Evolutionary conservation across 2,797 vertebrate species (phyloP).

Genomic region (Acanthornis magna): DNA sequence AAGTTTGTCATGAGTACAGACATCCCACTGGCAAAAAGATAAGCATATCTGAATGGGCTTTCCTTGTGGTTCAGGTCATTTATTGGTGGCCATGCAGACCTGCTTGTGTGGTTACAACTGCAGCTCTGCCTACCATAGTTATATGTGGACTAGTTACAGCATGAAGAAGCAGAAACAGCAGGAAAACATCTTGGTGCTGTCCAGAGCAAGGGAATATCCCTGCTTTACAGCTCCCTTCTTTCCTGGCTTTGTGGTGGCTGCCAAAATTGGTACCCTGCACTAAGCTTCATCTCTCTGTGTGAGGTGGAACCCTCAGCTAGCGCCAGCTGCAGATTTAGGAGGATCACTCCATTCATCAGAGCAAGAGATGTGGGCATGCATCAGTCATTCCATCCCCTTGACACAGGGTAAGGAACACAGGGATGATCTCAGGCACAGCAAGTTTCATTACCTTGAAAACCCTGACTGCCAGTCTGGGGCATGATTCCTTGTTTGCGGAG

Average conservation of each 20-base stretch:
- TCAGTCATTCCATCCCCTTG: background rate
- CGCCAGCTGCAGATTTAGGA: too few relatives aligned
- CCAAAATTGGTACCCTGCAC: too few relatives aligned
- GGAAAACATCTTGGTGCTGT: background rate
- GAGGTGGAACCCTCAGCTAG: too few relatives aligned
- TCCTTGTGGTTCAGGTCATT: background rate
- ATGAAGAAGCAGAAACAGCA: background rate
- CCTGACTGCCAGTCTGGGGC: background rate
- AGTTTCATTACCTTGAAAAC: background rate
- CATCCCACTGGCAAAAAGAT: background rate
- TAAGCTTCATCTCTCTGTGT: background rate
- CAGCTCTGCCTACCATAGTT: fast-evolving
- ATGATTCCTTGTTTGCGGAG: slow-evolving; percentile 23
- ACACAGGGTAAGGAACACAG: fast-evolving
- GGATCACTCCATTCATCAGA: background rate
- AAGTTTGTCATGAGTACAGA: background rate
- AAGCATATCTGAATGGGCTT: background rate
- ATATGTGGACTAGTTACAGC: fast-evolving
- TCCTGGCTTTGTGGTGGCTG: background rate
- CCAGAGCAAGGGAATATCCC: background rate
- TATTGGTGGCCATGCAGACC: background rate
- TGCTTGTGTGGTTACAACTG: background rate
- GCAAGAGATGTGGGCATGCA: background rate
- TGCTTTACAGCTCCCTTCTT: background rate
- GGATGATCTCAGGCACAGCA: background rate